Evolutionary conservation across 2,888 invertebrate genomes (phyloP).

Genomic region (Drosophila eohydei): DNA sequence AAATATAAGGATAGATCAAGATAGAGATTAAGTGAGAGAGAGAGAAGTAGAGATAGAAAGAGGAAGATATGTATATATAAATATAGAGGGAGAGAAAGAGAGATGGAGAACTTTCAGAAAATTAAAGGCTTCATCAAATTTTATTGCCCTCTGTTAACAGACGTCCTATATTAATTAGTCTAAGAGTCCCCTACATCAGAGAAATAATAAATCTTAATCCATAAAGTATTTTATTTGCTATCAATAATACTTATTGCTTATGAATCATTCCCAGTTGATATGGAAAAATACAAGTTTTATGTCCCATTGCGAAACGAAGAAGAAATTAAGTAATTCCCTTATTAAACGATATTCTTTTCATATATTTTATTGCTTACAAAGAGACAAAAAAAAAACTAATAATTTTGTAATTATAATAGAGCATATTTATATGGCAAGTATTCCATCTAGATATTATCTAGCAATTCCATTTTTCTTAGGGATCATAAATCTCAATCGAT

Average conservation of each 20-base stretch:
- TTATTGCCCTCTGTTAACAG: background rate
- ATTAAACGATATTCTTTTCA: background rate
- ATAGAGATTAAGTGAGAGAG: too few species aligned
- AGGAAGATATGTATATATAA: too few species aligned
- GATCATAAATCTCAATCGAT: slow-evolving; percentile 16
- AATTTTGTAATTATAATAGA: background rate
- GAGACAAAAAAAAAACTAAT: background rate
- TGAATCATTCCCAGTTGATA: background rate
- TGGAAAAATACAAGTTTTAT: background rate
- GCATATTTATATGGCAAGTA: background rate
- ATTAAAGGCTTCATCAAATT: background rate
- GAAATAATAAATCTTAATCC: background rate
- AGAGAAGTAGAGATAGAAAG: too few species aligned
- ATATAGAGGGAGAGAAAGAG: too few species aligned
- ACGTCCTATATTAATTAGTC: background rate
- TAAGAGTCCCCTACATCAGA: background rate
- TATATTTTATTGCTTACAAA: background rate
- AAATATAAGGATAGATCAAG: too few species aligned
- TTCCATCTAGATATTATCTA: too few species aligned
- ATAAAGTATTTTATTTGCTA: background rate
- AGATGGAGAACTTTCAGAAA: too few species aligned
- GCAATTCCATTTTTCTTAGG: background rate
- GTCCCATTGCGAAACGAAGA: background rate
- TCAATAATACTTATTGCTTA: background rate
- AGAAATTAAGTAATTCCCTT: background rate